Evolutionary conservation across 2,888 invertebrate species (phyloP).

Genomic region (Spisula solida): DNA sequence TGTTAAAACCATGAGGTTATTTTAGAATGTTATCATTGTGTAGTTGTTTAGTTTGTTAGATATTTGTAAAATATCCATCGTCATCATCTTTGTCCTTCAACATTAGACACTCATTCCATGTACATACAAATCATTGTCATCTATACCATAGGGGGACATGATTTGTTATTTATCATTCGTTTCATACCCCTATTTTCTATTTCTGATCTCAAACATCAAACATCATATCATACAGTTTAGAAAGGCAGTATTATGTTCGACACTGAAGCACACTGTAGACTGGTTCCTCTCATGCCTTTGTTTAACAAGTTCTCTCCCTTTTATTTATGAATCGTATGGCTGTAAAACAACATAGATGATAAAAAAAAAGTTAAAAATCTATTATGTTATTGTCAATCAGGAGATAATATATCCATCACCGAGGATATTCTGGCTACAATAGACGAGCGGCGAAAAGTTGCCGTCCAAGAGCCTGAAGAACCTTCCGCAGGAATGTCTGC

Average conservation of each 20-base stretch:
- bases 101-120: background rate
- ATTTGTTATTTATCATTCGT: no score
- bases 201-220: no score
- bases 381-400: constrained; percentile 48
- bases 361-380: background rate
- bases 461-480: constrained; percentile 71
- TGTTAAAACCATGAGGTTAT: background rate
- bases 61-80: background rate
- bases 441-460: constrained; percentile 79
- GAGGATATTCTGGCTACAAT: constrained; percentile 76
- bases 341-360: no score
- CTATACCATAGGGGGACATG: no score
- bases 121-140: background rate
- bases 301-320: no score
- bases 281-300: no score
- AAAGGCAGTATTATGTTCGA: no score
- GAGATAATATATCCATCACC: constrained; percentile 61
- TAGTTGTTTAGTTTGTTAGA: constrained; percentile 6
- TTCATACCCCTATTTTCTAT: no score
- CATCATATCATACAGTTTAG: no score
- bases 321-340: no score
- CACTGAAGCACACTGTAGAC: no score
- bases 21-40: background rate
- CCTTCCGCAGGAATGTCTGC: constrained; percentile 73
- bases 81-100: background rate